Conservation (phyloP, 1,140 invertebrate species). For the Leptinotarsa texana region DNA sequence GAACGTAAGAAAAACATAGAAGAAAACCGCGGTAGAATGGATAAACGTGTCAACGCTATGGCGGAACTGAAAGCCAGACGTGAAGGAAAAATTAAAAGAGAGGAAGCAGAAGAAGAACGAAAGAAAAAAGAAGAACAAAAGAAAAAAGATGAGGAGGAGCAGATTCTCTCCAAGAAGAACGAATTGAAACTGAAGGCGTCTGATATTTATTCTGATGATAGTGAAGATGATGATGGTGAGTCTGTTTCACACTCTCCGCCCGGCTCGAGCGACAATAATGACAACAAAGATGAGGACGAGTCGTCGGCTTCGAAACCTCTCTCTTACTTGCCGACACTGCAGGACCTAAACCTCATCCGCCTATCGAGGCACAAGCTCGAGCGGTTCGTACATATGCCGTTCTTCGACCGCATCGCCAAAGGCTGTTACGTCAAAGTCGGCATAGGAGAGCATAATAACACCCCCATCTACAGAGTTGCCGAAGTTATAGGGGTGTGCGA, state of each 20-base stretch:
- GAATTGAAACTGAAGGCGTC: slow-evolving; percentile 82
- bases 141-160: slow-evolving; percentile 68
- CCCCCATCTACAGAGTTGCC: slow-evolving; percentile 90
- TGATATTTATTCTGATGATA: slow-evolving; percentile 95
- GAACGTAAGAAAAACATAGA: slow-evolving; percentile 92
- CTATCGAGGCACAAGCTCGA: slow-evolving; percentile 92
- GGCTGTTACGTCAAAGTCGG: slow-evolving; percentile 96
- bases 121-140: slow-evolving; percentile 58
- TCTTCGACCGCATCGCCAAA: slow-evolving; percentile 85
- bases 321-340: slow-evolving; percentile 61
- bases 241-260: not conserved
- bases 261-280: slow-evolving; percentile 57
- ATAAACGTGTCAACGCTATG: slow-evolving; percentile 87
- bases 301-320: slow-evolving; percentile 42
- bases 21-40: slow-evolving; percentile 74
- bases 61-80: slow-evolving; percentile 85
- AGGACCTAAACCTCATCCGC: slow-evolving; percentile 86
- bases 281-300: slow-evolving; percentile 51
- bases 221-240: slow-evolving; percentile 62
- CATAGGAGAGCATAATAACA: slow-evolving; percentile 86
- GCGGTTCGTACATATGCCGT: slow-evolving; percentile 93
- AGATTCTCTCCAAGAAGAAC: slow-evolving; percentile 56
- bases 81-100: slow-evolving; percentile 69
- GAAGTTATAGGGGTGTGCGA: slow-evolving; percentile 95
- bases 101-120: slow-evolving; percentile 59